These are phyloP conservation scores for Pterocles orientalis DNA, from an alignment of 2,113 vertebrate genomes.

Conservation along the genomic window DNA sequence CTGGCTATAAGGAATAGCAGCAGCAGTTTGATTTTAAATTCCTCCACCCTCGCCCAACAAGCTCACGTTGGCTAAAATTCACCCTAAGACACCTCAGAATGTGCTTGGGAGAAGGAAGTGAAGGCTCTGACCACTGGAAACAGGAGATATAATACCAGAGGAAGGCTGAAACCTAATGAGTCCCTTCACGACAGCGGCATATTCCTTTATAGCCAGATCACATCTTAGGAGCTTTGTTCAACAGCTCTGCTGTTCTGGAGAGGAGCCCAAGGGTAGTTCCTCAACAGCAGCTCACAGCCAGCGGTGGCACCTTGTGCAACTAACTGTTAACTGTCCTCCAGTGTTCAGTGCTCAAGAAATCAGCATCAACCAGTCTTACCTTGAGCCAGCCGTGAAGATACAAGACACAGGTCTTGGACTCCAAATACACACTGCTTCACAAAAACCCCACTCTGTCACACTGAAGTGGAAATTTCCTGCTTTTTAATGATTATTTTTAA, in stretches of 20 bases:
- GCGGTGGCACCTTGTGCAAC: not conserved
- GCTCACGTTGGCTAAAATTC: not conserved
- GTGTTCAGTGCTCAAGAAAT: not conserved
- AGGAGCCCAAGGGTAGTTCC: not conserved
- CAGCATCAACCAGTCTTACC: not conserved
- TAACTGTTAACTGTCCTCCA: not conserved
- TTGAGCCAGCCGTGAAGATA: not conserved
- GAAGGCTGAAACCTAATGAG: not conserved
- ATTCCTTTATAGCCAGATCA: not conserved
- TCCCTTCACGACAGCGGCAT: not conserved
- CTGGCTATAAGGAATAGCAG: not conserved
- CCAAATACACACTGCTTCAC: not conserved
- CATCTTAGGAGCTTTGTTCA: not conserved
- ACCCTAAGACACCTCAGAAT: not conserved
- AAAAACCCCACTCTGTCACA: not conserved
- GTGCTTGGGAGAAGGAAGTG: not conserved
- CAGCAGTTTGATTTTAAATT: constrained; percentile 26
- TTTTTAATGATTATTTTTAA: not conserved
- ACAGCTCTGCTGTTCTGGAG: not conserved
- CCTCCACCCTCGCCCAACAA: not conserved
- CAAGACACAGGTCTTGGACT: not conserved
- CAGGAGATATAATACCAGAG: not conserved
- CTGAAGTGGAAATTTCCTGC: not conserved
- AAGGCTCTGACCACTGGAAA: not conserved
- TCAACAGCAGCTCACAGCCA: not conserved